Conservation (phyloP, 30 jellyfish, hydroid and myxozoan genomes). For the Hydractinia symbiolongicarpus region DNA sequence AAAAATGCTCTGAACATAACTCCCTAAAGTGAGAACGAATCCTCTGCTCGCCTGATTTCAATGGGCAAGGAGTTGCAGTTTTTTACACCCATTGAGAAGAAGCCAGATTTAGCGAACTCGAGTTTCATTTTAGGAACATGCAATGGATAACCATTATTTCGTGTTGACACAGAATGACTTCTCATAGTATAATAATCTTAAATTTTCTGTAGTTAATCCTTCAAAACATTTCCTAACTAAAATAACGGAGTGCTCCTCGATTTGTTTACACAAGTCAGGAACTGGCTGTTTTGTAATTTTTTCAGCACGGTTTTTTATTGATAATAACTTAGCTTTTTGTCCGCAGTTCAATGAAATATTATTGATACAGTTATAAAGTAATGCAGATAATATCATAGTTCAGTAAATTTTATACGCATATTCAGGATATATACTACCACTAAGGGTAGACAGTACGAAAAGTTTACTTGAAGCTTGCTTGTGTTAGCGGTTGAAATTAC, state of each 20-base stretch:
- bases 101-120: conserved; percentile 8
- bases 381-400: conserved; percentile 45
- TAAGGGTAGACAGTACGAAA: conserved; percentile 46
- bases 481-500: conserved; percentile 36
- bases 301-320: conserved; percentile 50
- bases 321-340: conserved; percentile 34
- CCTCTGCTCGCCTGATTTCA: conserved; percentile 6
- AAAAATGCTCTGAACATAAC: background rate
- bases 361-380: conserved; percentile 50
- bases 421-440: conserved; percentile 31
- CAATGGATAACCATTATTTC: conserved; percentile 3
- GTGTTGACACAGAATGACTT: conserved; percentile 1
- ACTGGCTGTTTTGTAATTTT: conserved; percentile 16
- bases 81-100: conserved; percentile 8
- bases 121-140: conserved; percentile 18
- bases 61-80: background rate
- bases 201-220: conserved; percentile 32
- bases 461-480: conserved; percentile 47
- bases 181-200: conserved; percentile 38
- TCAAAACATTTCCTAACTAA: conserved; percentile 25
- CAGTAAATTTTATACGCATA: conserved; percentile 42
- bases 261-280: conserved; percentile 25
- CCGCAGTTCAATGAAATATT: conserved; percentile 30
- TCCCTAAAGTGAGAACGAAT: background rate
- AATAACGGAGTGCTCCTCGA: conserved; percentile 45